Evolutionary conservation across 2,797 vertebrate genomes (phyloP).

Genomic region (Poecilia gillii): DNA sequence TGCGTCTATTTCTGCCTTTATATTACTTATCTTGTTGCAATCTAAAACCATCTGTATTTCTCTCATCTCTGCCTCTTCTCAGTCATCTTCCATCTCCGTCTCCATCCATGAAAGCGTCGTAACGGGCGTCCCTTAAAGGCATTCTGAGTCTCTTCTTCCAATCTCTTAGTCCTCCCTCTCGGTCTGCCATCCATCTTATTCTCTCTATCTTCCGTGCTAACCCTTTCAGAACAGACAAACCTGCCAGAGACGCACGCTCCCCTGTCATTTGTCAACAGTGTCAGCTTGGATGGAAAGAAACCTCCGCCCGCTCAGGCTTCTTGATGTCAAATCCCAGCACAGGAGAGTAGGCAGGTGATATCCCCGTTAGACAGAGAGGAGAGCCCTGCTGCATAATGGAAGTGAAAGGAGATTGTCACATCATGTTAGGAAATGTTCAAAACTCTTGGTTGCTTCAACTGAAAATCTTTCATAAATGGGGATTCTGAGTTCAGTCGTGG

Average conservation of each 20-base stretch:
- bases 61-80: slow-evolving; percentile 8
- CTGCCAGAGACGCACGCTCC: slow-evolving; percentile 40
- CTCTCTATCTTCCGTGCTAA: slow-evolving; percentile 45
- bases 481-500: not conserved
- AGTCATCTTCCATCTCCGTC: slow-evolving; percentile 17
- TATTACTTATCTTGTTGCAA: not conserved
- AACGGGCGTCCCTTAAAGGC: slow-evolving; percentile 56
- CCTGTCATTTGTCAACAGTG: slow-evolving; percentile 69
- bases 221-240: slow-evolving; percentile 48
- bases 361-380: slow-evolving; percentile 36
- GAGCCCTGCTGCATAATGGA: slow-evolving; percentile 6
- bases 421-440: not conserved
- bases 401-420: slow-evolving; percentile 28
- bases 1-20: not conserved
- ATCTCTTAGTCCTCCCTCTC: slow-evolving; percentile 36
- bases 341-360: slow-evolving; percentile 9
- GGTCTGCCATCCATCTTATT: slow-evolving; percentile 40
- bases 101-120: slow-evolving; percentile 45
- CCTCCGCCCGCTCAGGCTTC: slow-evolving; percentile 29
- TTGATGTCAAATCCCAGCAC: slow-evolving; percentile 54
- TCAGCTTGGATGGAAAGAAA: slow-evolving; percentile 59
- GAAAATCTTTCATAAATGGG: slow-evolving; percentile 6
- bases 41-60: not conserved
- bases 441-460: not conserved
- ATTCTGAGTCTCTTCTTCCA: slow-evolving; percentile 51